These are phyloP conservation scores for Calyptommatus sinebrachiatus DNA, from an alignment of 2,113 vertebrate genomes.

Conservation along the genomic window DNA sequence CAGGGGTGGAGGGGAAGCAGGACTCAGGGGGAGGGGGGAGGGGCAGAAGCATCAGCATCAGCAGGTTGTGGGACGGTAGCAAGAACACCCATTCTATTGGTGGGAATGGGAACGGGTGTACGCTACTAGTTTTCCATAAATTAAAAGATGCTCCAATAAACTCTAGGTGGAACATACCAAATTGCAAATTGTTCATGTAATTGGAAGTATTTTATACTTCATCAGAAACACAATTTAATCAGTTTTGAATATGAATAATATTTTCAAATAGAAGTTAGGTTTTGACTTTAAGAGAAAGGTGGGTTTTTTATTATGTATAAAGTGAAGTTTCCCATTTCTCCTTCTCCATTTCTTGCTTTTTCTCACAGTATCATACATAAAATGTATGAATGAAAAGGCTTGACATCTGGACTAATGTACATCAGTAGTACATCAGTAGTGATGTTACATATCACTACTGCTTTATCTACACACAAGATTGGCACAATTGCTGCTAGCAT, in stretches of 20 bases:
- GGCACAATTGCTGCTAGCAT: neutral
- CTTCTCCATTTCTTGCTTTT: too few relatives aligned
- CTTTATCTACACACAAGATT: neutral
- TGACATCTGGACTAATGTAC: neutral
- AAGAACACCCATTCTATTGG: neutral
- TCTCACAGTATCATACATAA: too few relatives aligned
- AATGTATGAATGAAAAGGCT: too few relatives aligned
- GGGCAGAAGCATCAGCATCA: neutral
- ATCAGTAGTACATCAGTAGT: too few relatives aligned
- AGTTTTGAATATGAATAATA: neutral
- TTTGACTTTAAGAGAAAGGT: neutral
- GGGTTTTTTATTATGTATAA: neutral
- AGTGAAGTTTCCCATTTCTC: too few relatives aligned
- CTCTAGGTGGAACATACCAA: neutral
- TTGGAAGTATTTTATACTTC: neutral
- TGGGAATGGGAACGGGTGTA: too few relatives aligned
- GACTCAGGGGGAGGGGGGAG: neutral
- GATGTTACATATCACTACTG: neutral
- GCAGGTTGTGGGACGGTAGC: neutral
- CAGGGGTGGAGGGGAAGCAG: too few relatives aligned
- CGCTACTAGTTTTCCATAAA: neutral
- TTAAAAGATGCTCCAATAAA: neutral
- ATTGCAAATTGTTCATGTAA: neutral
- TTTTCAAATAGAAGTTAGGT: neutral
- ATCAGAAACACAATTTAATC: neutral